A percentile compares a stretch with the other conserved stretches of the same genome.
phyloP scores from a whole-genome alignment of 1,140 invertebrate genomes.

The Drosophila novamexicana region DNA sequence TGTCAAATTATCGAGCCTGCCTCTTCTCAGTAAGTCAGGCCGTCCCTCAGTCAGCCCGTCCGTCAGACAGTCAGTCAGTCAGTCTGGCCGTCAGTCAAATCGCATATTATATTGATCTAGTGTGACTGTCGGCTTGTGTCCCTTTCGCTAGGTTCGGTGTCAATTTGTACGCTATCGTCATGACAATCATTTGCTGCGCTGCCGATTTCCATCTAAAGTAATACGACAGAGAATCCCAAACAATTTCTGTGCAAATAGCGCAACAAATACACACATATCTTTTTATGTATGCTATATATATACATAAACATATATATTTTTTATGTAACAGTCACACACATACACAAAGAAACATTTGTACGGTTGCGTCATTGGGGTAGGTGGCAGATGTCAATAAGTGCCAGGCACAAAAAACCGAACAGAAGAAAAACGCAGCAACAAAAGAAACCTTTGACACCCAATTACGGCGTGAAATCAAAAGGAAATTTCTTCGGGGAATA shows the following conservation, averaged over 20 bases:
- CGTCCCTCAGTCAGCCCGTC: slow-evolving; percentile 55
- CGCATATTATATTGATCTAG: slow-evolving; percentile 76
- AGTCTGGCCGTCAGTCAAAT: slow-evolving; percentile 61
- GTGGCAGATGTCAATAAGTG: slow-evolving; percentile 79
- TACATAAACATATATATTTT: slow-evolving; percentile 2
- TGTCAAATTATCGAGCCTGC: slow-evolving; percentile 51
- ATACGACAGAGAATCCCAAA: slow-evolving; percentile 35
- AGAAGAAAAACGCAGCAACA: slow-evolving; percentile 64
- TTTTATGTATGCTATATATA: slow-evolving; percentile 32
- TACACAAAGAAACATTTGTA: slow-evolving; percentile 10
- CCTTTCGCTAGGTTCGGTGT: slow-evolving; percentile 52
- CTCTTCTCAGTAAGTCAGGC: slow-evolving; percentile 34
- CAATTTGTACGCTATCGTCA: slow-evolving; percentile 70
- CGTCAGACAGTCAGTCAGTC: slow-evolving; percentile 51
- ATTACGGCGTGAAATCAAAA: slow-evolving; percentile 80
- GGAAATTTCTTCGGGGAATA: slow-evolving; percentile 72
- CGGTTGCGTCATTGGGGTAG: slow-evolving; percentile 31
- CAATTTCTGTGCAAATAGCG: slow-evolving; percentile 44
- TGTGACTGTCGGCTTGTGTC: slow-evolving; percentile 44
- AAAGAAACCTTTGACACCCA: slow-evolving; percentile 78
- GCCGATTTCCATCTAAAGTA: slow-evolving; percentile 73
- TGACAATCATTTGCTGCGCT: slow-evolving; percentile 68
- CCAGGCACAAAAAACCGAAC: slow-evolving; percentile 40
- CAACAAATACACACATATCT: slow-evolving; percentile 39
- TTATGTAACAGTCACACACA: slow-evolving; percentile 7